Evolutionary conservation across 2,113 vertebrate species (phyloP), one percentile per base, ranked within the genome.

Genomic region (Diglossa brunneiventris): DNA sequence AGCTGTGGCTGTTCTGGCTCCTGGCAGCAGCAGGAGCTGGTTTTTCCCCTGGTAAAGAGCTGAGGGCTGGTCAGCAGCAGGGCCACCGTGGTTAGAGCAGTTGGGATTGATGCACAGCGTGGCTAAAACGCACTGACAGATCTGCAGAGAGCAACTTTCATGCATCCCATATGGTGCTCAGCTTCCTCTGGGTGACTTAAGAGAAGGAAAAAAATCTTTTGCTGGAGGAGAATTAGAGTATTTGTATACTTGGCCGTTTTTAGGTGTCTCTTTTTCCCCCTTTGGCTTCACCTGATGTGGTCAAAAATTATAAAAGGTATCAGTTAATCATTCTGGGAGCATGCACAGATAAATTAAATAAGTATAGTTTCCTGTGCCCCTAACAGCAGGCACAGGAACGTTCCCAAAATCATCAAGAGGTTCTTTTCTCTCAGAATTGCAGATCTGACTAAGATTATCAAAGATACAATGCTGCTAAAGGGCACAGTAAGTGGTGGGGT

Each of bases 151-250:
- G 79, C 87, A 72, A 77, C 90, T 90, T 94, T 70, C 72, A 76
- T 86, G 84, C 55, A 7, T 90, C 87, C 95, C 93, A 86, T 89
- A 93, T 95, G 93, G 83, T 96, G 68, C 78, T 88, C 50, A 47
- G 39, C 76, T 94, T 83, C 68, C 68, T 83, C 68, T 70, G 74
- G 56, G 39, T 79, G 37, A 80, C 79, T 94, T 86, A 53, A 68
- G 69, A 85, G 74, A 76, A 41, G 30, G 0, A 0, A 31, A 70
- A 92, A 83, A 74, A 35, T 42, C 26, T 93, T 86, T 42, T 77
- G 55, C 76, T 74, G 69, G 46, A 91, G 59, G 50, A 80, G 26
- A 83, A 69, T 47, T 46, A 28, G 41, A 53, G 18, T 61, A 35
- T 77, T 90, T 69, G 50, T 90, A 52, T 10, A 35, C 30, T 52